Conservation (phyloP, 2,888 invertebrate species). For the Xestia sexstrigata region DNA sequence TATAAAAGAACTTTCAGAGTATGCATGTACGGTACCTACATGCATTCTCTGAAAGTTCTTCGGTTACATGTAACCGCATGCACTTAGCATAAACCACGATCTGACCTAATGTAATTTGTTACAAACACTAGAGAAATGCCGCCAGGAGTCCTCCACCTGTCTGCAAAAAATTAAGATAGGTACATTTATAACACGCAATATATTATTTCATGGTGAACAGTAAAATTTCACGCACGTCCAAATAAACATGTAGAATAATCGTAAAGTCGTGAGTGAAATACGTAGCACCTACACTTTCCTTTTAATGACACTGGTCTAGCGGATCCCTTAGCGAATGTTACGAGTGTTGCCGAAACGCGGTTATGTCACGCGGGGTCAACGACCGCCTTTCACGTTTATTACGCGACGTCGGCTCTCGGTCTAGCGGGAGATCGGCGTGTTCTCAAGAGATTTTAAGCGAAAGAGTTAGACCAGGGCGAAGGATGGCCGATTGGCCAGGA, state of each 20-base stretch:
- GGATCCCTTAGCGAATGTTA: slow-evolving; percentile 66
- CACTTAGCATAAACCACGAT: background rate
- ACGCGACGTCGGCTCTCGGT: slow-evolving; percentile 54
- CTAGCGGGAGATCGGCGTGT: slow-evolving; percentile 35
- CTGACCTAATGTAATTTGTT: background rate
- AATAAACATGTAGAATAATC: slow-evolving; percentile 37
- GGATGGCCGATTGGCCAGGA: slow-evolving; percentile 1
- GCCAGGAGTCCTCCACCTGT: slow-evolving; percentile 1
- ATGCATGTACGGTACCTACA: too few species aligned
- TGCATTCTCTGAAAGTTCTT: too few species aligned
- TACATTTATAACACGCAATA: slow-evolving; percentile 7
- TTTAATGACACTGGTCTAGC: slow-evolving; percentile 60
- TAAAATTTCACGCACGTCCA: slow-evolving; percentile 27
- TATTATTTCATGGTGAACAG: slow-evolving; percentile 15
- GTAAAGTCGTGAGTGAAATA: slow-evolving; percentile 54
- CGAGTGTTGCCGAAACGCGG: slow-evolving; percentile 72
- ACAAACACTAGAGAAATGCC: slow-evolving; percentile 7
- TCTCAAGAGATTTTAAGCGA: slow-evolving; percentile 23
- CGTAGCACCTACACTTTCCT: slow-evolving; percentile 54
- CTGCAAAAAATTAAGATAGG: slow-evolving; percentile 4
- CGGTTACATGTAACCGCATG: background rate
- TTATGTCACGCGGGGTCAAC: slow-evolving; percentile 80
- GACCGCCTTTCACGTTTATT: slow-evolving; percentile 76
- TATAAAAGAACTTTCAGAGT: background rate
- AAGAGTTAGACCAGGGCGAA: background rate